These are phyloP conservation scores for Cheilosia variabilis DNA, from an alignment of 2,888 invertebrate genomes.

Conservation along the genomic window DNA sequence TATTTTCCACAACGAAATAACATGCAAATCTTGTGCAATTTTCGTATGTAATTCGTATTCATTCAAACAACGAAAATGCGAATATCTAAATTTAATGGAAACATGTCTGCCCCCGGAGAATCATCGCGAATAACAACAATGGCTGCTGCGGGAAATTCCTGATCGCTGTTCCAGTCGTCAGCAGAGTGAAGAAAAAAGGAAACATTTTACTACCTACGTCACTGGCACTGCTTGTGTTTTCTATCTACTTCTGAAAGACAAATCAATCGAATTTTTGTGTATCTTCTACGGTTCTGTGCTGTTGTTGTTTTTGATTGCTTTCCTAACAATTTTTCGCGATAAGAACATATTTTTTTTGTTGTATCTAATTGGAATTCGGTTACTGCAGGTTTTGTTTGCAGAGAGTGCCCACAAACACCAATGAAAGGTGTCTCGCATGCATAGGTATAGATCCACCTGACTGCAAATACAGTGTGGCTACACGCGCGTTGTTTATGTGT, in stretches of 20 bases:
- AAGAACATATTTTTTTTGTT: slow-evolving; percentile 39
- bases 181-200: slow-evolving; percentile 47
- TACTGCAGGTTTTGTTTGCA: slow-evolving; percentile 16
- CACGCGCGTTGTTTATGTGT: slow-evolving; percentile 24
- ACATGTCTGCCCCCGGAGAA: slow-evolving; percentile 26
- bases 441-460: slow-evolving; percentile 54
- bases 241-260: slow-evolving; percentile 18
- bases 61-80: neutral
- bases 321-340: slow-evolving; percentile 49
- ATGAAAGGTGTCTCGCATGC: slow-evolving; percentile 1
- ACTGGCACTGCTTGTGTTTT: neutral
- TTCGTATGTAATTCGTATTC: neutral
- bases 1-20: slow-evolving; percentile 43
- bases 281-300: slow-evolving; percentile 1
- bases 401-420: slow-evolving; percentile 31
- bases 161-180: slow-evolving; percentile 10
- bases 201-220: neutral
- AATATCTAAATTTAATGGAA: slow-evolving; percentile 35
- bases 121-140: slow-evolving; percentile 58
- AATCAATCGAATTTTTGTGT: slow-evolving; percentile 42
- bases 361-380: slow-evolving; percentile 69
- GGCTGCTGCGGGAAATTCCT: slow-evolving; percentile 49
- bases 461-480: slow-evolving; percentile 14
- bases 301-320: slow-evolving; percentile 27
- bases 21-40: slow-evolving; percentile 33